Evolutionary conservation across 1,140 invertebrate species (phyloP).

Genomic region (Aphaenogaster ashmeadi): DNA sequence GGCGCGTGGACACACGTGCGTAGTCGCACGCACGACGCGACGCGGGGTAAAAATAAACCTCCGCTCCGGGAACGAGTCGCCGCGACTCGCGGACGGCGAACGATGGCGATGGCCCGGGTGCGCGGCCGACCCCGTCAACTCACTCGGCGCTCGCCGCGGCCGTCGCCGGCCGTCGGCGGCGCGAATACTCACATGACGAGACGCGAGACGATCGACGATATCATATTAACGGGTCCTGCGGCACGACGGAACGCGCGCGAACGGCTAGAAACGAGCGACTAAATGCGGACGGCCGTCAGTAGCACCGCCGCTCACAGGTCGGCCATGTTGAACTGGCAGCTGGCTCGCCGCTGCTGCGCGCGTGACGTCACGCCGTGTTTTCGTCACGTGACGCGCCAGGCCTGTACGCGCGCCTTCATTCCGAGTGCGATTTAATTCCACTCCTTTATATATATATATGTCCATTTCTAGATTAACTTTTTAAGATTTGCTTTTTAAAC

Average conservation of each 20-base stretch:
- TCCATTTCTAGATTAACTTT: no score
- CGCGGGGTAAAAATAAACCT: conserved; percentile 16
- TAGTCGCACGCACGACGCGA: neutral
- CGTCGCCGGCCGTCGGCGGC: neutral
- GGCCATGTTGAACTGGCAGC: conserved; percentile 85
- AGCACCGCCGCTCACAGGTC: conserved; percentile 84
- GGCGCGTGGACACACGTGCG: neutral
- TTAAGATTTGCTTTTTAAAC: no score
- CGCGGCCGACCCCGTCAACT: conserved; percentile 38
- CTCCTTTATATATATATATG: no score
- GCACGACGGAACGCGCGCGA: conserved; percentile 71
- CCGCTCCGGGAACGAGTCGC: neutral
- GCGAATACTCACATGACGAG: conserved; percentile 91
- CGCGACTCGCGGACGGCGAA: conserved; percentile 40
- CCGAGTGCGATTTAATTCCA: neutral
- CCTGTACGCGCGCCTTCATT: conserved; percentile 29
- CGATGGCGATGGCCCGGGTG: conserved; percentile 70
- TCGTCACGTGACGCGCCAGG: conserved; percentile 84
- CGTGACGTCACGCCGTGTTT: conserved; percentile 85
- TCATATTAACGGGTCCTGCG: conserved; percentile 88
- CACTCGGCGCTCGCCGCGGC: neutral
- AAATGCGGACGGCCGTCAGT: conserved; percentile 80
- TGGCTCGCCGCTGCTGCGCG: conserved; percentile 81
- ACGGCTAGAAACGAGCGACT: conserved; percentile 76
- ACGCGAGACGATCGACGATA: conserved; percentile 92